phyloP scores from a whole-genome alignment of 2,888 invertebrate species.

The Parnassius orleans region DNA sequence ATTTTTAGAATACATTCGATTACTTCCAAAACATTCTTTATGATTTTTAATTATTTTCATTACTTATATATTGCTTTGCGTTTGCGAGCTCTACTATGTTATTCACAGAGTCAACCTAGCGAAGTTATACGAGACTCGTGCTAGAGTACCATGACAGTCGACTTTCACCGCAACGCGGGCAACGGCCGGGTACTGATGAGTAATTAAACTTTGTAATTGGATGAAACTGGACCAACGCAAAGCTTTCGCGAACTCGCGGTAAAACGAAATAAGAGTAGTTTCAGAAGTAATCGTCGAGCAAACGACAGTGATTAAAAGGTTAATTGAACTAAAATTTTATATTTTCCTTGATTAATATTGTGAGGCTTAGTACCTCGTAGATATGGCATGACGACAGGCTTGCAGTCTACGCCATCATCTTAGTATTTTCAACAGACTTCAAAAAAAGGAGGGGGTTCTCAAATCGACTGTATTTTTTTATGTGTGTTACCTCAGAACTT shows the following conservation, averaged over 20 bases:
- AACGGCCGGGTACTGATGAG: constrained; percentile 34
- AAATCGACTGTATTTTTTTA: no score
- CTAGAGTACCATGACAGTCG: constrained; percentile 27
- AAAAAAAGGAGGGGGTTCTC: no score
- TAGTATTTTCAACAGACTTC: no score
- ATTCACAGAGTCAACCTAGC: constrained; percentile 16
- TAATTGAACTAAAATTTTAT: constrained; percentile 19
- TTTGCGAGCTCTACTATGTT: constrained; percentile 5
- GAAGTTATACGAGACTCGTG: constrained; percentile 1
- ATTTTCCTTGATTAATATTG: no score
- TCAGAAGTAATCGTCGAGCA: constrained; percentile 20
- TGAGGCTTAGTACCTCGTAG: no score
- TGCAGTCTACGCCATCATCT: no score
- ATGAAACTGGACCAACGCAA: constrained; percentile 40
- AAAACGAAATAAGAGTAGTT: constrained; percentile 19
- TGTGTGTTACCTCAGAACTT: no score
- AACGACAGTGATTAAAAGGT: constrained; percentile 24
- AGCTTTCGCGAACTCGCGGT: constrained; percentile 25
- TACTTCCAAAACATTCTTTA: no score
- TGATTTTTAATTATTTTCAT: no score
- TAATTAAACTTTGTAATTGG: constrained; percentile 62
- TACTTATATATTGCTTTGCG: background rate
- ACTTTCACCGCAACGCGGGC: constrained; percentile 29
- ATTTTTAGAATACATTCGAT: no score
- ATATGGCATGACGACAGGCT: no score